A percentile compares a stretch with the other conserved stretches of the same genome.
These are phyloP conservation scores for Vannuccia rotundouncinata DNA, from an alignment of 2,888 invertebrate genomes.

Conservation along the genomic window DNA sequence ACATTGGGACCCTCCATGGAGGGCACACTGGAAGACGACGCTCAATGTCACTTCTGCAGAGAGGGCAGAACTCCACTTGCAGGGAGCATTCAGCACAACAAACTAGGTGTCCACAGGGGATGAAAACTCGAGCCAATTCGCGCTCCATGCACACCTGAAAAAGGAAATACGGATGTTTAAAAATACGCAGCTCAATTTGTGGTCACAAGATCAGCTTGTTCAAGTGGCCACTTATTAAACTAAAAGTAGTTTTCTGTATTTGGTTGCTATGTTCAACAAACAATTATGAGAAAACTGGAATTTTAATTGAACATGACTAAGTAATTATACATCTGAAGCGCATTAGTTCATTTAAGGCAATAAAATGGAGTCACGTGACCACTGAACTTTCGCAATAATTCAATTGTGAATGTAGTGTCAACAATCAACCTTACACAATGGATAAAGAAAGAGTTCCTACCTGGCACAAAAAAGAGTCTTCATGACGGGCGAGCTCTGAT, in stretches of 20 bases:
- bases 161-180: no score
- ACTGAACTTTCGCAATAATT: not conserved
- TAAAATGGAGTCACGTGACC: no score
- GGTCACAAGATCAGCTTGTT: no score
- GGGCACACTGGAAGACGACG: conserved; percentile 66
- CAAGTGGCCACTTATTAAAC: no score
- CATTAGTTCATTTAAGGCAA: no score
- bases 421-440: not conserved
- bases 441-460: no score
- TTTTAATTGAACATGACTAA: no score
- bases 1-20: conserved; percentile 41
- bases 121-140: conserved; percentile 72
- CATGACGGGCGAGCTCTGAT: not conserved
- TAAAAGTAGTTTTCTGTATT: no score
- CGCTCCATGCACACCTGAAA: conserved; percentile 82
- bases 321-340: no score
- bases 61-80: conserved; percentile 68
- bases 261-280: no score
- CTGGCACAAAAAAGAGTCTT: not conserved
- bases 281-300: no score
- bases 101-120: conserved; percentile 79
- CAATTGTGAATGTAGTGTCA: not conserved
- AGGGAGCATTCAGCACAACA: conserved; percentile 72
- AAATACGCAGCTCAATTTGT: no score
- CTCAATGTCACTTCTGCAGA: conserved; percentile 68